These are phyloP conservation scores for Rotaria magnacalcarata DNA, from an alignment of 2,888 invertebrate species.

Conservation along the genomic window DNA sequence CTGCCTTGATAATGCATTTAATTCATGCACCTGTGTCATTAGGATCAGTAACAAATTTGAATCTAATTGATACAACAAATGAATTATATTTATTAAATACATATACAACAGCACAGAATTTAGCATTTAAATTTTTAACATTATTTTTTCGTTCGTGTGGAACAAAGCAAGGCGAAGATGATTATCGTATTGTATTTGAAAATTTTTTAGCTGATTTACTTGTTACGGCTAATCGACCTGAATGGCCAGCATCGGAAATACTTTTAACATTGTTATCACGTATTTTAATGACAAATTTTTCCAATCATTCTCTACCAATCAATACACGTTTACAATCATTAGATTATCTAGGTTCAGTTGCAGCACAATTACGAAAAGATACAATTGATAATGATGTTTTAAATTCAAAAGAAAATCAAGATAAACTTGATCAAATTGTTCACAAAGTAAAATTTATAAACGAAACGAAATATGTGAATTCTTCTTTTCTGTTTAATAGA, in stretches of 20 bases:
- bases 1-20: slow-evolving; percentile 88
- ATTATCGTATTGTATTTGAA: slow-evolving; percentile 93
- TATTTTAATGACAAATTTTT: slow-evolving; percentile 66
- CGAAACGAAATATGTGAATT: neutral
- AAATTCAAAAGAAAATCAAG: slow-evolving; percentile 16
- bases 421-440: neutral
- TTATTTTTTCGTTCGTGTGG: slow-evolving; percentile 82
- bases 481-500: neutral
- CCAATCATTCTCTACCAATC: slow-evolving; percentile 90
- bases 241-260: slow-evolving; percentile 97
- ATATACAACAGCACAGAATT: slow-evolving; percentile 85
- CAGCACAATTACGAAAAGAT: slow-evolving; percentile 85
- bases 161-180: slow-evolving; percentile 64
- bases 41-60: slow-evolving; percentile 44
- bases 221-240: slow-evolving; percentile 93
- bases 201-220: slow-evolving; percentile 96
- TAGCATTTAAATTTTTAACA: slow-evolving; percentile 87
- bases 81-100: slow-evolving; percentile 84
- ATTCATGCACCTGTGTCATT: slow-evolving; percentile 82
- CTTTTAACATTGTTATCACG: slow-evolving; percentile 64
- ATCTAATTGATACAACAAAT: slow-evolving; percentile 64
- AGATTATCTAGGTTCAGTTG: slow-evolving; percentile 95
- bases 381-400: slow-evolving; percentile 65
- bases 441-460: neutral
- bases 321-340: slow-evolving; percentile 87